Percentiles rank a stretch among this genome's conserved stretches.
Conservation (phyloP, 1,140 invertebrate species). For the Orchesella cincta region DNA sequence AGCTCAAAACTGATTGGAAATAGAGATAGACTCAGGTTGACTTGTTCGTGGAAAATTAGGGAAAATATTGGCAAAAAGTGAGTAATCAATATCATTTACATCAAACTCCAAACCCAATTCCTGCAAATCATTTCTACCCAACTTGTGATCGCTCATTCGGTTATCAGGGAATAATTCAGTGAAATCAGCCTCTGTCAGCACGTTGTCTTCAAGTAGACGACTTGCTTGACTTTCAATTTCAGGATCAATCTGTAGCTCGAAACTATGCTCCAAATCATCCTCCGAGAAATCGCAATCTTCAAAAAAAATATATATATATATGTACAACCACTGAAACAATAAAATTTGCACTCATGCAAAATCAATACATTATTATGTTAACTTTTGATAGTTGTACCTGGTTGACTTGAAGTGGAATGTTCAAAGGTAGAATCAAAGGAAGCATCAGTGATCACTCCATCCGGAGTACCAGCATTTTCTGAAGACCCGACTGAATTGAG, state of each 20-base stretch:
- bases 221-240: constrained; percentile 59
- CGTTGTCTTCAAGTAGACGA: constrained; percentile 73
- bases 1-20: constrained; percentile 45
- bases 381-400: no score
- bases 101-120: constrained; percentile 48
- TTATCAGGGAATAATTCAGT: constrained; percentile 72
- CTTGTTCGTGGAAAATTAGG: constrained; percentile 43
- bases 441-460: constrained; percentile 44
- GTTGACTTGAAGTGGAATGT: constrained; percentile 46
- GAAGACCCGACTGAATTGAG: constrained; percentile 42
- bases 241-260: constrained; percentile 55
- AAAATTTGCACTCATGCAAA: background rate
- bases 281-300: constrained; percentile 49
- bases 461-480: constrained; percentile 33
- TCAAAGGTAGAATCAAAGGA: constrained; percentile 48
- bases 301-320: no score
- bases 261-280: constrained; percentile 55
- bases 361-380: background rate
- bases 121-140: constrained; percentile 34
- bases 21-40: constrained; percentile 46
- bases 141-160: constrained; percentile 41
- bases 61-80: constrained; percentile 49
- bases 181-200: constrained; percentile 87
- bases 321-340: background rate
- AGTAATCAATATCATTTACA: constrained; percentile 47